Conservation (phyloP, 37 sponge, comb jelly and placozoan genomes). For the Chondrosia reniformis region DNA sequence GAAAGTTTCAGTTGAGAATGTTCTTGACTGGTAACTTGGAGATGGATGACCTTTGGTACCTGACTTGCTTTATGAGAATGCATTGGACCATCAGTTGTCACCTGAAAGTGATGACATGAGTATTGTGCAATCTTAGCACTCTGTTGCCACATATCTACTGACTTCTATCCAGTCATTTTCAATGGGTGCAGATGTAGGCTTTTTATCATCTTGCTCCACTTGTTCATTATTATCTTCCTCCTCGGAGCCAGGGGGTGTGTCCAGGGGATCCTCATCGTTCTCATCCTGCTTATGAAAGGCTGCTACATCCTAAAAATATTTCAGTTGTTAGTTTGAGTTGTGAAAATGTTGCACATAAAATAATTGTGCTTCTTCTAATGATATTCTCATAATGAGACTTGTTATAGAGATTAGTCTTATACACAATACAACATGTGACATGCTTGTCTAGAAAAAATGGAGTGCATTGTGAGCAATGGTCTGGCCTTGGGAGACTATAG, state of each 20-base stretch:
- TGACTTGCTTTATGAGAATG: too few relatives aligned
- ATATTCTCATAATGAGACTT: too few relatives aligned
- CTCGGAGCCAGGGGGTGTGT: neutral
- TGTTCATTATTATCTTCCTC: neutral
- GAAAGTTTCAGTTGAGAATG: conserved; percentile 48
- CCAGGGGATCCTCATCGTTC: neutral
- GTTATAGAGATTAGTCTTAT: too few relatives aligned
- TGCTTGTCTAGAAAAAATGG: too few relatives aligned
- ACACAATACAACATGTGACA: too few relatives aligned
- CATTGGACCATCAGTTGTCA: neutral
- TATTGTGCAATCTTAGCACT: neutral
- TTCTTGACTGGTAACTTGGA: neutral
- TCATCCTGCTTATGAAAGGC: neutral
- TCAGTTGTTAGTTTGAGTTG: too few relatives aligned
- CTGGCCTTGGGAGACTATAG: too few relatives aligned
- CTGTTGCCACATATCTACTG: neutral
- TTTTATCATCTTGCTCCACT: neutral
- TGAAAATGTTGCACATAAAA: too few relatives aligned
- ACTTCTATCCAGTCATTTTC: conserved; percentile 26
- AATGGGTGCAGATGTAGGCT: too few relatives aligned
- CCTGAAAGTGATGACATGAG: neutral
- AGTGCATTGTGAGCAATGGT: too few relatives aligned
- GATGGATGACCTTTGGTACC: neutral
- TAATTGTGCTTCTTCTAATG: too few relatives aligned
- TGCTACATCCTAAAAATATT: neutral